Conservation (phyloP, 2,797 vertebrate species). For the Bryconaethiops microstoma region DNA sequence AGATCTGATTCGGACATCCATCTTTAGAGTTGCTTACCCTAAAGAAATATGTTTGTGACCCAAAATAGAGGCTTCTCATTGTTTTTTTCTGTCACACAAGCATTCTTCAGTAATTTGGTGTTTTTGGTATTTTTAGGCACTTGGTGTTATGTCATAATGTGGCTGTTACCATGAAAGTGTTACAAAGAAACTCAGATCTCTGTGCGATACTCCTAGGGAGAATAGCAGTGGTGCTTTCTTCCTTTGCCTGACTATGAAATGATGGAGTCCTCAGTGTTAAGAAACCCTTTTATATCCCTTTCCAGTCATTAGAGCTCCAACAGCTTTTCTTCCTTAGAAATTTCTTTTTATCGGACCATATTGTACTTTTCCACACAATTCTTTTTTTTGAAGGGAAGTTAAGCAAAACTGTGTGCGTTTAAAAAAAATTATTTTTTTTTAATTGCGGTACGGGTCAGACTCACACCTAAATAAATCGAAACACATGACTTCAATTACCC, state of each 20-base stretch:
- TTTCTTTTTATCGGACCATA: neutral
- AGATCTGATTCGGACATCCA: too few relatives aligned
- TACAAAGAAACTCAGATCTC: too few relatives aligned
- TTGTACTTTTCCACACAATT: neutral
- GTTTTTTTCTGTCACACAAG: too few relatives aligned
- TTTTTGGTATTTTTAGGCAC: too few relatives aligned
- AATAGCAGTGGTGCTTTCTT: too few relatives aligned
- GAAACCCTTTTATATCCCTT: neutral
- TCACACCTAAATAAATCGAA: neutral
- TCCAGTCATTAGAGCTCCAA: neutral
- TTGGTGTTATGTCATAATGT: too few relatives aligned
- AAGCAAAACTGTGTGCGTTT: neutral
- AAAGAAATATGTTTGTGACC: too few relatives aligned
- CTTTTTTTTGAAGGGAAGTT: constrained; percentile 7
- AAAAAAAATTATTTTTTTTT: neutral
- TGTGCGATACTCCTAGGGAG: too few relatives aligned
- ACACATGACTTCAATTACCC: constrained; percentile 20
- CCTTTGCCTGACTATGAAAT: neutral
- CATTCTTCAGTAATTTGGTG: too few relatives aligned
- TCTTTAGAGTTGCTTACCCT: too few relatives aligned
- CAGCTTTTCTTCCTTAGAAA: neutral
- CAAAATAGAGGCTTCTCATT: too few relatives aligned
- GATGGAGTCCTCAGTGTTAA: neutral
- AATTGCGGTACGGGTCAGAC: neutral
- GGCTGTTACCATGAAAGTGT: too few relatives aligned